These are phyloP conservation scores for Struthio camelus DNA, from an alignment of 2,113 vertebrate species.

Conservation along the genomic window DNA sequence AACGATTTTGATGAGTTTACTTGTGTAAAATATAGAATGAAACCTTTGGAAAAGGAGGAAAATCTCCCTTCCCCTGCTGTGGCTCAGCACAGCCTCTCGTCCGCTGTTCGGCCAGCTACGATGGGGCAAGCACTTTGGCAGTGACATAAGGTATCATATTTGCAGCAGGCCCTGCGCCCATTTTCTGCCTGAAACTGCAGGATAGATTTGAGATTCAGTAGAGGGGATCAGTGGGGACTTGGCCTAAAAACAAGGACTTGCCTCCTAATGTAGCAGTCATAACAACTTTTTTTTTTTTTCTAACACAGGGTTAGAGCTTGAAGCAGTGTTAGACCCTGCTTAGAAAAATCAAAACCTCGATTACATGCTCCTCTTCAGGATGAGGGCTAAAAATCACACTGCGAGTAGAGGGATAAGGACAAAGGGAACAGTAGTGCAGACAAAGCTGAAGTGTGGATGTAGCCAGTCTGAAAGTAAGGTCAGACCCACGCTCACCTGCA, in stretches of 20 bases:
- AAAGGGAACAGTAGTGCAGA: not conserved
- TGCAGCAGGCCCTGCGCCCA: accelerated
- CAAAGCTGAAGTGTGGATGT: not conserved
- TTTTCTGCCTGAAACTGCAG: not conserved
- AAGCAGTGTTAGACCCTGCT: not conserved
- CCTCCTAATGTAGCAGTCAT: accelerated
- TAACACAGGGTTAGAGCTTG: accelerated
- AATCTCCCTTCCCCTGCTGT: not conserved
- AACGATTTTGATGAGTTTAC: not conserved
- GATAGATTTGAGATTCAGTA: not conserved
- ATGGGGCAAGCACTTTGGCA: accelerated
- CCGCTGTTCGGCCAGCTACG: accelerated
- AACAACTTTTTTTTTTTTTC: not conserved
- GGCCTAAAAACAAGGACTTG: not conserved
- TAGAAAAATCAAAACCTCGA: not conserved
- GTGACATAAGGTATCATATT: accelerated
- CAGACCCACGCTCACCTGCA: too few species aligned
- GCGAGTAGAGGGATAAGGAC: accelerated
- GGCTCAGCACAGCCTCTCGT: not conserved
- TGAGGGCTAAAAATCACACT: accelerated
- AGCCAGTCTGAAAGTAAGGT: too few species aligned
- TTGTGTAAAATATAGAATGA: not conserved
- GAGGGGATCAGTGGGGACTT: not conserved
- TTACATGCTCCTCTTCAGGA: accelerated
- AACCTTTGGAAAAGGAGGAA: not conserved